These are phyloP conservation scores for Trematomus bernacchii DNA, from an alignment of 2,797 vertebrate genomes.

Conservation along the genomic window DNA sequence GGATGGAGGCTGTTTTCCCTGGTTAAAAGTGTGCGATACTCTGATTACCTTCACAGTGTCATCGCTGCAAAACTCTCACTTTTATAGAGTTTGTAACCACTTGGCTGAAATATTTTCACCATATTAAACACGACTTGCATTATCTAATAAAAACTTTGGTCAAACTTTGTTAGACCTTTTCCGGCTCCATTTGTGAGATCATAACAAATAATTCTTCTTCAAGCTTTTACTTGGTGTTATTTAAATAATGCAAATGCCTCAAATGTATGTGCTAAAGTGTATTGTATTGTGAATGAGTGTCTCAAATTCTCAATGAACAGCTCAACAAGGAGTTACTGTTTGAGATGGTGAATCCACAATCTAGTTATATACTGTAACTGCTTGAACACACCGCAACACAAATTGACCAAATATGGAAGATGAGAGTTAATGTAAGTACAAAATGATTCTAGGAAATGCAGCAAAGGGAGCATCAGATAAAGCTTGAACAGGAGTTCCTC, in stretches of 20 bases:
- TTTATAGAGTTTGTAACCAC: conserved; percentile 12
- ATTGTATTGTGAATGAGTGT: neutral
- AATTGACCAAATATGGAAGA: neutral
- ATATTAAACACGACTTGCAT: neutral
- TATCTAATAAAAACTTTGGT: conserved; percentile 8
- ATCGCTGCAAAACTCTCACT: conserved; percentile 7
- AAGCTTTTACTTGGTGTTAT: neutral
- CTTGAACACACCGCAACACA: no score
- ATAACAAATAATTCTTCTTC: neutral
- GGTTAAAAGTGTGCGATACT: conserved; percentile 32
- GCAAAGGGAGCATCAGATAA: neutral
- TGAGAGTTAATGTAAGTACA: conserved; percentile 4
- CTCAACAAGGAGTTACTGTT: conserved; percentile 6
- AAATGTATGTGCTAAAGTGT: neutral
- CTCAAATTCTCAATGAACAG: conserved; percentile 24
- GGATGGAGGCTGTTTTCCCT: conserved; percentile 29
- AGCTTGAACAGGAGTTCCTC: no score
- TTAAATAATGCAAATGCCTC: neutral
- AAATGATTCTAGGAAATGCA: conserved; percentile 16
- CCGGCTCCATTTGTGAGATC: conserved; percentile 1
- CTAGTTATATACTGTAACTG: no score
- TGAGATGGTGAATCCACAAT: no score
- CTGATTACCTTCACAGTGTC: conserved; percentile 11
- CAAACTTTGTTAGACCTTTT: neutral
- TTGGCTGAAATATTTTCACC: neutral